Evolutionary conservation across 2,797 vertebrate species (phyloP), one percentile per base, ranked within the genome.

Genomic region (Hydrophis major): DNA sequence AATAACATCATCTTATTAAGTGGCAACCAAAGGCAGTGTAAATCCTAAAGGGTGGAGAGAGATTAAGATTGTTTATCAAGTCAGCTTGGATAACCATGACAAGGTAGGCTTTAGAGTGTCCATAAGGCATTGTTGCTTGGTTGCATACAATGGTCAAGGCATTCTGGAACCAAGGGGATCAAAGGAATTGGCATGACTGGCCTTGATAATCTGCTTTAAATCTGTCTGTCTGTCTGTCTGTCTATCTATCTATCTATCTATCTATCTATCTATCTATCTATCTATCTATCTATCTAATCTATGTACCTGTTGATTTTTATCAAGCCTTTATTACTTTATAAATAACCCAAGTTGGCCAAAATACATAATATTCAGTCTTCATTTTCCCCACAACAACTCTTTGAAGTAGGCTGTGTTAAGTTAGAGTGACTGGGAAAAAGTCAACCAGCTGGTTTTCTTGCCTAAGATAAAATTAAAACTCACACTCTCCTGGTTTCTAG

Each of bases 1-100:
- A 97, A 90, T 92, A 88, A 93, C 22, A 53, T 96, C 95, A 92
- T 94, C 90, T 96, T 86, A 59, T 95, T 97, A 97, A 96, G 93
- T 92, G 91, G 92, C 87, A 93, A 88, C 60, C 66, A 8, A 89
- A 94, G 92, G 94, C 93, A 94, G 93, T 93, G 92, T 93, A 96
- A 96, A 96, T 96, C 95, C 93, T 92, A 16, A 63, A 88, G 57
- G 20, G 22, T 63, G 3, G 60, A 53, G 53, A 53, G 53, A 42
- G 53, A 27, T n/a, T 42, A 12, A 47, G 18, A 59, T 88, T 74
- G 25, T n/a, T 37, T 59, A 20, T 88, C 37, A 22, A 25, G 11
- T 78, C 28, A n/a, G 16, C 59, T 50, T 89, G 37, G 47, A 32
- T 32, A 18, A 32, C 59, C 6, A 50, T 14, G 6, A 6, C 60